Evolutionary conservation across 2,888 invertebrate species (phyloP).

Genomic region (Drosophila kokeensis): DNA sequence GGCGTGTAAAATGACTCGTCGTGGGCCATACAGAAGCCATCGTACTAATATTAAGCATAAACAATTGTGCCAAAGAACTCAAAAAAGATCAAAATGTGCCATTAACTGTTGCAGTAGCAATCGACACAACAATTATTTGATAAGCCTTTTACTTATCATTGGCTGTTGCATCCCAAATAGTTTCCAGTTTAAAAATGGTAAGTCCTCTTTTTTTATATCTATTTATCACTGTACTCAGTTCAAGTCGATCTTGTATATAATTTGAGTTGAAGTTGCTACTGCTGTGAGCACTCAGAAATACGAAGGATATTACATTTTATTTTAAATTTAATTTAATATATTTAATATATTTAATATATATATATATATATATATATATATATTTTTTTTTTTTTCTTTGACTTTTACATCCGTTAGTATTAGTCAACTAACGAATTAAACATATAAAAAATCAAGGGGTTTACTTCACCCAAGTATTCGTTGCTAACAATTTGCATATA

Average conservation of each 20-base stretch:
- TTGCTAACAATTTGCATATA: slow-evolving; percentile 65
- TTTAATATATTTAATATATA: slow-evolving; percentile 52
- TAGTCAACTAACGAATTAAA: slow-evolving; percentile 62
- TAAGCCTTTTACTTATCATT: slow-evolving; percentile 55
- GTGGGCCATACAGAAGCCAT: slow-evolving; percentile 57
- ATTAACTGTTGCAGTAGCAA: slow-evolving; percentile 10
- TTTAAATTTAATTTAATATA: slow-evolving; percentile 9
- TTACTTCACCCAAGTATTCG: slow-evolving; percentile 50
- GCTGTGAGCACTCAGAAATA: slow-evolving; percentile 26
- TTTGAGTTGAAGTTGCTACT: slow-evolving; percentile 14
- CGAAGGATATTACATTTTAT: neutral
- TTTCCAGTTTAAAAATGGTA: slow-evolving; percentile 72
- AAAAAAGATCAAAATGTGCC: slow-evolving; percentile 32
- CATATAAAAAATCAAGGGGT: slow-evolving; percentile 24
- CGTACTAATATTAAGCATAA: slow-evolving; percentile 52
- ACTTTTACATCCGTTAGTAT: slow-evolving; percentile 56
- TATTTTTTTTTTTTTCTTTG: slow-evolving; percentile 4
- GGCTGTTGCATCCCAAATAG: slow-evolving; percentile 57
- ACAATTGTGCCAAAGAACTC: slow-evolving; percentile 58
- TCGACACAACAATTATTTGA: slow-evolving; percentile 29
- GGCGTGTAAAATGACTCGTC: slow-evolving; percentile 66
- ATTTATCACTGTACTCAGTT: neutral
- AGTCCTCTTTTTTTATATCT: slow-evolving; percentile 27
- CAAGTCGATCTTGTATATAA: slow-evolving; percentile 38
- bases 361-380: slow-evolving; percentile 48